Conservation (phyloP, 2,888 invertebrate genomes). For the Endomychus coccineus region DNA sequence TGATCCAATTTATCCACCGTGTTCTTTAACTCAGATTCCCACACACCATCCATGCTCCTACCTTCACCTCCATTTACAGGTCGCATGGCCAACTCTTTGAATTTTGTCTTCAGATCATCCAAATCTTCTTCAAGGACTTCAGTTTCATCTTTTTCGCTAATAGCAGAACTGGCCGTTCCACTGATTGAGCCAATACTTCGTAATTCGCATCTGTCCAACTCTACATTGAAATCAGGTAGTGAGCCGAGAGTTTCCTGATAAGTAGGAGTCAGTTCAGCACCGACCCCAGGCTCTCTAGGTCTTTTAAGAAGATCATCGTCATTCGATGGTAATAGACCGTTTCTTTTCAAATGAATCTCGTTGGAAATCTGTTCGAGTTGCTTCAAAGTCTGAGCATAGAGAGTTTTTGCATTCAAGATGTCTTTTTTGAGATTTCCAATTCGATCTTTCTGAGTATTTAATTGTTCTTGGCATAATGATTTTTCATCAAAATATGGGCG, state of each 20-base stretch:
- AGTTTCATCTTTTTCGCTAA: slow-evolving; percentile 45
- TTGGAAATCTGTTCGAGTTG: slow-evolving; percentile 86
- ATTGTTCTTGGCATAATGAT: slow-evolving; percentile 74
- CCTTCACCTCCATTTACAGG: slow-evolving; percentile 66
- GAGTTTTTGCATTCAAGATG: slow-evolving; percentile 69
- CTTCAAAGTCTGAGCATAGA: slow-evolving; percentile 75
- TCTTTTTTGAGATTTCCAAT: slow-evolving; percentile 75
- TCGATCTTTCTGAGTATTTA: slow-evolving; percentile 77
- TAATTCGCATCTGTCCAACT: slow-evolving; percentile 53
- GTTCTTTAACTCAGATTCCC: slow-evolving; percentile 65
- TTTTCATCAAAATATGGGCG: slow-evolving; percentile 89
- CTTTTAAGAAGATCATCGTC: slow-evolving; percentile 46
- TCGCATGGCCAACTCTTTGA: slow-evolving; percentile 64
- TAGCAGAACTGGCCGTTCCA: slow-evolving; percentile 45
- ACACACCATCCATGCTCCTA: slow-evolving; percentile 58
- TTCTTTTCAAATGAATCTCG: slow-evolving; percentile 72
- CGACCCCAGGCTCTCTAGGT: slow-evolving; percentile 58
- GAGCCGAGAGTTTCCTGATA: slow-evolving; percentile 33
- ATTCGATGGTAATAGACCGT: slow-evolving; percentile 38
- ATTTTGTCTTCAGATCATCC: slow-evolving; percentile 60
- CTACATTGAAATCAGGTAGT: slow-evolving; percentile 48
- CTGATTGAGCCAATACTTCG: slow-evolving; percentile 50
- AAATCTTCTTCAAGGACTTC: slow-evolving; percentile 46
- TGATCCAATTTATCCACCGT: slow-evolving; percentile 73
- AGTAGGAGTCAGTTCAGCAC: slow-evolving; percentile 49